Conservation (phyloP, 2,797 vertebrate genomes). For the Tokudaia tokunoshimensis region DNA sequence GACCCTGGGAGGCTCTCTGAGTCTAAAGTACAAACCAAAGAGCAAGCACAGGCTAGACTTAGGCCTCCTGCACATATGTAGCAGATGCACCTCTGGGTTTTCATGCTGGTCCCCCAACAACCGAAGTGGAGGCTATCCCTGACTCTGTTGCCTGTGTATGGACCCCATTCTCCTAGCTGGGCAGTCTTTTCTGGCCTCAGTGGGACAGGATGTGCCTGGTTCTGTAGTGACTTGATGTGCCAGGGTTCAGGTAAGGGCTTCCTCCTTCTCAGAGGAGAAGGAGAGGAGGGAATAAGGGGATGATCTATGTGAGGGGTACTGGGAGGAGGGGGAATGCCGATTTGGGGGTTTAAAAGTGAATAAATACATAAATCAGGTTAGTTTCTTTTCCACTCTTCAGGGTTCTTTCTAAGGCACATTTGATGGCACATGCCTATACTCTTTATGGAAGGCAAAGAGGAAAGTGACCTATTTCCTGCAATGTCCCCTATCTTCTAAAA, state of each 20-base stretch:
- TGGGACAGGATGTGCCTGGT: too few species aligned
- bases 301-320: not conserved
- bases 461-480: not conserved
- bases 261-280: too few species aligned
- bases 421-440: not conserved
- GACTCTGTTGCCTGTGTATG: not conserved
- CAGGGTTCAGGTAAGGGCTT: too few species aligned
- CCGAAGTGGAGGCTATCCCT: too few species aligned
- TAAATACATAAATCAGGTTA: not conserved
- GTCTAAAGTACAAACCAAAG: not conserved
- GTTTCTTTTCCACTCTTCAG: not conserved
- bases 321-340: too few species aligned
- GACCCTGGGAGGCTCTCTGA: not conserved
- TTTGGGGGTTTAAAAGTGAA: not conserved
- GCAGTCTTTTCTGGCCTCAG: too few species aligned
- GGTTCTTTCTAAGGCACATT: not conserved
- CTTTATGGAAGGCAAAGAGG: not conserved
- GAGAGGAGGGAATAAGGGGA: too few species aligned
- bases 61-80: not conserved
- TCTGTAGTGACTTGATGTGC: too few species aligned
- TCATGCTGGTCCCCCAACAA: not conserved
- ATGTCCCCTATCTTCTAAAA: not conserved
- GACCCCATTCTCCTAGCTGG: too few species aligned
- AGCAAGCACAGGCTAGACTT: too few species aligned
- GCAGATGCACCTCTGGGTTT: too few species aligned